Evolutionary conservation across 1,140 invertebrate genomes (phyloP), one percentile per base, ranked within the genome.

Genomic region (Anastrepha obliqua): DNA sequence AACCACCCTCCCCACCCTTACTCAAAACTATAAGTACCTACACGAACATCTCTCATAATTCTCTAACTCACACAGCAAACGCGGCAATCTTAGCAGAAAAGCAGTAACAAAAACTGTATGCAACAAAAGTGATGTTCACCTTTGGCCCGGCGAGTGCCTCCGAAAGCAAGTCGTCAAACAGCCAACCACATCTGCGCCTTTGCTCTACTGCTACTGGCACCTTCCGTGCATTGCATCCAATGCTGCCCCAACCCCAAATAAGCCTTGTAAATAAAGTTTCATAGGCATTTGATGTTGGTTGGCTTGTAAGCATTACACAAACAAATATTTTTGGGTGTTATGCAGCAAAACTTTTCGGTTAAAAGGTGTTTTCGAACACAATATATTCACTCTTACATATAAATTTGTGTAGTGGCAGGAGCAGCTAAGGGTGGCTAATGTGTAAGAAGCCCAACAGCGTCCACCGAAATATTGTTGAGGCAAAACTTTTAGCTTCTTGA

Each of bases 401-500:
- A 55, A 29, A 29, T 81, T 55, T 81, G n/a, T 81, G 11, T 55
- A 39, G 67, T 47, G 42, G 39, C 39, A 7, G 67, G 11, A 74
- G 39, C 39, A n/a, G 5, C 13, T 44, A 39, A 44, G 67, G 4
- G 39, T 44, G 67, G 47, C 15, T 81, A 47, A 55, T 81, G 17
- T 51, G n/a, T 11, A 81, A 55, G 74, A 58, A 81, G 8, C 29
- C 1, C 29, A 29, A 29, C 29, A 29, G 29, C 9, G 11, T 55
- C n/a, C 15, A 15, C 20, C 74, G 2, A 20, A 58, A 58, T 81
- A 55, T 81, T 55, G 8, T 81, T 81, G 74, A 7, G 74, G n/a
- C 74, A 81, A 81, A 81, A 81, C 74, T 81, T 81, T 81, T 81
- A 81, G 74, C 74, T 81, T 81, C 74, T 81, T 81, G 74, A 81